Evolutionary conservation across 1,140 invertebrate species (phyloP), one percentile per base, ranked within the genome.

Genomic region (Myzus persicae): DNA sequence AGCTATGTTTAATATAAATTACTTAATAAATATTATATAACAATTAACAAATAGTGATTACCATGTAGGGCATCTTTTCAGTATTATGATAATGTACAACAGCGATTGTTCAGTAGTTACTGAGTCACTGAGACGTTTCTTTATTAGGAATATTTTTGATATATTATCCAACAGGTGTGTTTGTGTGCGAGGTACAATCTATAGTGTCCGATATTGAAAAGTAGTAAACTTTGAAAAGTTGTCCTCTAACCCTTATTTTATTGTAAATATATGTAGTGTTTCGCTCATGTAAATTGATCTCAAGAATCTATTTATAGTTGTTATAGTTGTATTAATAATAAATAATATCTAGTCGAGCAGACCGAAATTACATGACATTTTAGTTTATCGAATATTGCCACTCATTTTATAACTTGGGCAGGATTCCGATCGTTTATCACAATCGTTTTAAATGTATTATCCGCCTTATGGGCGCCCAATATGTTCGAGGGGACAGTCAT

Each of bases 401-500:
- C 9, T 67, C 26, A 67, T 67, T 67, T 67, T 67, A n/a, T 67
- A 67, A n/a, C 31, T 67, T 67, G 59, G 31, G n/a, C 31, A 67
- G 11, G 11, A 31, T 67, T 67, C 31, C 26, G n/a, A 67, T 67
- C 31, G 31, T 67, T 67, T 67, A 31, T 67, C 59, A 67, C 59
- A 67, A 67, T 67, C 59, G n/a, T 67, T 14, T 67, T 67, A 67
- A 67, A 67, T 67, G 59, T 67, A 67, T 67, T 67, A 67, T 67
- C 59, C 59, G 59, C 59, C 31, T 67, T 67, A 67, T 31, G 31
- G 31, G 11, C 31, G 11, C 59, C 31, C 59, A 67, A 67, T 67
- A 67, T 67, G 59, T 67, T 67, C 59, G 26, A 67, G 59, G 26
- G 59, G 31, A 67, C 59, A 67, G 59, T 67, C n/a, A 67, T 67